A percentile compares a stretch with the other conserved stretches of the same genome.
phyloP scores from a whole-genome alignment of 2,113 vertebrate species.

The Talpa occidentalis region DNA sequence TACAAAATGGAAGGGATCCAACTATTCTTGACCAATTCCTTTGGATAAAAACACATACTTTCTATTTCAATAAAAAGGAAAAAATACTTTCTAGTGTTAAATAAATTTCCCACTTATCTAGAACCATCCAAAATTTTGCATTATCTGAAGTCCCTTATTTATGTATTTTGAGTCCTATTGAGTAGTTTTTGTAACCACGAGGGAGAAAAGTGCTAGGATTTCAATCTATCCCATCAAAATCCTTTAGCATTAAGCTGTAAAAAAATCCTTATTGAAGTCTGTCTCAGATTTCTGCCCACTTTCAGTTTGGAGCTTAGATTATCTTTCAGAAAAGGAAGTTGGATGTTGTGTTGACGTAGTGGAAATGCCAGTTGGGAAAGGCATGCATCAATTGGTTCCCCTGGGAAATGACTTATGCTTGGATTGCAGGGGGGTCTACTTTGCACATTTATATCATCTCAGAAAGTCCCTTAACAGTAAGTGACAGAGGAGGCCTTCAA shows the following conservation, averaged over 20 bases:
- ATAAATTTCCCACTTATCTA: not conserved
- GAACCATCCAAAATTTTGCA: not conserved
- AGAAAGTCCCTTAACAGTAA: conserved; percentile 60
- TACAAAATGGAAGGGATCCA: conserved; percentile 19
- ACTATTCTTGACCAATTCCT: not conserved
- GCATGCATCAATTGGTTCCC: conserved; percentile 32
- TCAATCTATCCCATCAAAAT: conserved; percentile 71
- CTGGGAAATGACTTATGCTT: conserved; percentile 64
- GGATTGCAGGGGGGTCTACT: conserved; percentile 61
- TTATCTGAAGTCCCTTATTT: not conserved
- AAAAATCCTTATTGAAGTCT: conserved; percentile 74
- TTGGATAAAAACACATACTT: not conserved
- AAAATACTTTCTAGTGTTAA: not conserved
- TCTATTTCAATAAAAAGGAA: conserved; percentile 37
- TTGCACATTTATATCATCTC: conserved; percentile 67
- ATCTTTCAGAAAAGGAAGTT: conserved; percentile 71
- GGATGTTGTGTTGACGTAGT: conserved; percentile 58
- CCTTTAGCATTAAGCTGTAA: conserved; percentile 65
- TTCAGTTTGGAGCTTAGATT: conserved; percentile 70
- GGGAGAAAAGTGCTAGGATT: conserved; percentile 65
- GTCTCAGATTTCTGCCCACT: conserved; percentile 71
- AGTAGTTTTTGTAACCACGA: conserved; percentile 34
- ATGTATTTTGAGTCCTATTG: not conserved
- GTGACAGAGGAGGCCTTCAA: conserved; percentile 55
- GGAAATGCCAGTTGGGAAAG: conserved; percentile 68